Evolutionary conservation across 2,797 vertebrate species (phyloP), one percentile per base, ranked within the genome.

Genomic region (Sebastes miniatus): DNA sequence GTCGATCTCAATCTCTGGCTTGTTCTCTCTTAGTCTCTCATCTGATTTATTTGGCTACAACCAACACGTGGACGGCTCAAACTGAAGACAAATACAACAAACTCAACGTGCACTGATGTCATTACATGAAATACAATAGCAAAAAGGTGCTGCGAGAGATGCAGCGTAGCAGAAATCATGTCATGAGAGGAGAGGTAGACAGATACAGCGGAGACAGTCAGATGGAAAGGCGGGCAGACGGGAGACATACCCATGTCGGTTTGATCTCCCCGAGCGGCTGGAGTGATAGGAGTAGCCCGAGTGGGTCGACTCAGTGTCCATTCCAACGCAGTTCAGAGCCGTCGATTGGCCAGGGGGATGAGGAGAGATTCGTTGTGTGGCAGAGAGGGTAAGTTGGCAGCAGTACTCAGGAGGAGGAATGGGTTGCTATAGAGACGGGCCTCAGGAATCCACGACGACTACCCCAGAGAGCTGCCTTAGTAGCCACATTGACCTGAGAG

Each of bases 281-380:
- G 97, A 99, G 90, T 97, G 97, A 92, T 97, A 97, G 77, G 98
- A 99, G 93, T 98, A 98, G 79, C 97, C 98, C 20, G 98, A 99
- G 88, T 98, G 98, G 1, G 97, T 98, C 3, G 98, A 99, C 94
- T 99, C 98, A 4, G 97, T 99, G 96, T 99, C 98, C 98, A 99
- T 99, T 92, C 93, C 86, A 87, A 88, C 76, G 86, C 86, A 77
- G 88, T 79, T 88, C 9, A 32, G 82, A 83, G 88, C 80, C 73
- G 77, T 74, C 29, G 76, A 89, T 78, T 87, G 86, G 89, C 75
- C 58, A 34, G 68, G 47, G 47, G 81, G 84, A 75, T 73, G 87
- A 88, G 91, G 81, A 83, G 88, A 69, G 78, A 75, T 43, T 69
- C 14, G 87, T 61, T 8, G 86, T 54, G 80, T 77, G 77, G 76